Percentiles rank a stretch among this genome's conserved stretches.
These are phyloP conservation scores for Oligia fasciuncula DNA, from an alignment of 2,888 invertebrate genomes.

Conservation along the genomic window DNA sequence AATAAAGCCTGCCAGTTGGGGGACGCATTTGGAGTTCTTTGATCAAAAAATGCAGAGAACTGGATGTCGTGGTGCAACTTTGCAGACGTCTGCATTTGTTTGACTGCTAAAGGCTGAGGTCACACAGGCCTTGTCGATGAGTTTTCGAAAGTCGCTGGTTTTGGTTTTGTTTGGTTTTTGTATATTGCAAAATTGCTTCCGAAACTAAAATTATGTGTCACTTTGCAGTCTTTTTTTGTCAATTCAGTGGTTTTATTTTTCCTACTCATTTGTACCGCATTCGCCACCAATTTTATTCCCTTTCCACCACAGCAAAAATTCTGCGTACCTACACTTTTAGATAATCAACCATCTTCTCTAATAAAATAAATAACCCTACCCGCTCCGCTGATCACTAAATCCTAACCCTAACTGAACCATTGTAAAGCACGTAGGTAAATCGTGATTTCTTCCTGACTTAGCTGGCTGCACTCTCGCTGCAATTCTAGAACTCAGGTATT, in stretches of 20 bases:
- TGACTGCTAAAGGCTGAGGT: not conserved
- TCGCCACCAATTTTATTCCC: not conserved
- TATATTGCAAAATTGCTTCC: no score
- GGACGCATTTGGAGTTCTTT: conserved; percentile 11
- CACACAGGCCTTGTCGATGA: not conserved
- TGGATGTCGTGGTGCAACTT: conserved; percentile 43
- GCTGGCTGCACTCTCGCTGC: conserved; percentile 40
- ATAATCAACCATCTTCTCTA: not conserved
- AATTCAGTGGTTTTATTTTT: not conserved
- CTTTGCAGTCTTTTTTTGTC: not conserved
- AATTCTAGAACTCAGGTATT: conserved; percentile 52
- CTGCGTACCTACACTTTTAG: not conserved
- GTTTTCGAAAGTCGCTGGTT: no score
- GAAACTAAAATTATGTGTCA: not conserved
- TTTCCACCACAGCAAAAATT: not conserved
- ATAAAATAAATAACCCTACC: not conserved
- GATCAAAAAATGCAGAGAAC: conserved; percentile 9
- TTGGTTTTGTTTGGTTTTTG: no score
- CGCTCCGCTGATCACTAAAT: conserved; percentile 45
- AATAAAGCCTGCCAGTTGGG: not conserved
- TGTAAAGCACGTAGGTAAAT: conserved; percentile 66
- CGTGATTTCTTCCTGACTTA: conserved; percentile 66
- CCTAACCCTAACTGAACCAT: conserved; percentile 9
- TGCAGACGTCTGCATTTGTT: conserved; percentile 38
- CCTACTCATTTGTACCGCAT: not conserved